Evolutionary conservation across 2,888 invertebrate species (phyloP), one percentile per base, ranked within the genome.

Genomic region (Dendrolimus pini): DNA sequence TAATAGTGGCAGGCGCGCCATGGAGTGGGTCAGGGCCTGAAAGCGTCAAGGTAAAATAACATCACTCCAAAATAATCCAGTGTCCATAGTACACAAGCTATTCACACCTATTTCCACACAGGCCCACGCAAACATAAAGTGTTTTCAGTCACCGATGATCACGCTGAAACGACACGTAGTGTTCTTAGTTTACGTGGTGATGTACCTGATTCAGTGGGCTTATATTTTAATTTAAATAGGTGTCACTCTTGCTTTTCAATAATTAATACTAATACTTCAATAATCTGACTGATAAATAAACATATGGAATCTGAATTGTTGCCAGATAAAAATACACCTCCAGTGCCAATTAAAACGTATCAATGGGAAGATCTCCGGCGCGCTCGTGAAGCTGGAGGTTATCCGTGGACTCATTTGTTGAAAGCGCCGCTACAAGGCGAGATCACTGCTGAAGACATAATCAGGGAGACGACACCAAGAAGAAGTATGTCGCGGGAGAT

Each of bases 381-480:
- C 77, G 92, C 94, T 68, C 93, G 93, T 82, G 91, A 93, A 70
- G 92, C 93, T 76, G 96, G 96, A 63, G 94, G 93, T 55, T 96
- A 96, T 76, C 96, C 96, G 67, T 96, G 96, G 95, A 96, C 96
- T 12, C 93, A 95, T 81, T 83, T 96, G 41, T 91, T 94, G 71
- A 95, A 95, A 78, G 92, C 89, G 41, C 93, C 94, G 0, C 79
- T 94, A 30, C 82, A 84, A 69, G 89, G 87, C 58, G 85, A 87
- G 73, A 83, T 91, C 62, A 90, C 91, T 56, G 90, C 90, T 41
- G 91, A 89, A 80, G 81, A 92, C 79, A 75, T 93, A 66, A 78
- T 89, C 61, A 80, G 89, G 65, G 88, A 85, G 67, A 80, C 87
- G 6, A 89, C 85, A 30, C 91, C 91, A 13, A 74, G 82, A 65